Evolutionary conservation across 1,140 invertebrate species (phyloP).

Genomic region (Macrostomum lignano): DNA sequence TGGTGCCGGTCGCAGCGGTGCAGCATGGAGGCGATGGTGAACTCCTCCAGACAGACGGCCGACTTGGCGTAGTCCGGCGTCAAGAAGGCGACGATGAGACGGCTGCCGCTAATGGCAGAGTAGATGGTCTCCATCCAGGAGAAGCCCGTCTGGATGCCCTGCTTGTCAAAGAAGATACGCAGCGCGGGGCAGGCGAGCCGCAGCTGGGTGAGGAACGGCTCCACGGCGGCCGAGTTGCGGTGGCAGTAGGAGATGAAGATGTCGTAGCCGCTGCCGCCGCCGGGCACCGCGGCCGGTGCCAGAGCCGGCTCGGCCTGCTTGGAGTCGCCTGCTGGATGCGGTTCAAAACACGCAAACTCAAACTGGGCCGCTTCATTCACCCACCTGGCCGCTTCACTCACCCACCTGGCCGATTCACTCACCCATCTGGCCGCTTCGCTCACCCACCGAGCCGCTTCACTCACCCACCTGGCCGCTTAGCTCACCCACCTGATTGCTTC

Average conservation of each 20-base stretch:
- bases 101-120: constrained; percentile 12
- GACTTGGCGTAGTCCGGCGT: constrained; percentile 13
- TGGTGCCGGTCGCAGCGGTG: too few species aligned
- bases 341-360: too few species aligned
- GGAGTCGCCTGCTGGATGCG: too few species aligned
- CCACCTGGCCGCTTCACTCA: too few species aligned
- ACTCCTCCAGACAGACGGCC: constrained; percentile 18
- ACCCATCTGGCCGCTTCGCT: too few species aligned
- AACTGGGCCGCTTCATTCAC: too few species aligned
- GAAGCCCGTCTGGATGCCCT: constrained; percentile 15
- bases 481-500: too few species aligned
- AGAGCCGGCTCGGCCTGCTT: too few species aligned
- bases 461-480: too few species aligned
- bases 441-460: too few species aligned
- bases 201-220: constrained; percentile 10
- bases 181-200: constrained; percentile 10
- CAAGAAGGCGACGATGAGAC: constrained; percentile 14
- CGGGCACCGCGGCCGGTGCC: too few species aligned
- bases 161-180: constrained; percentile 18
- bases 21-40: constrained; percentile 14
- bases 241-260: constrained; percentile 22
- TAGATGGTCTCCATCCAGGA: constrained; percentile 19
- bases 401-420: too few species aligned
- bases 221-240: constrained; percentile 11
- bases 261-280: constrained; percentile 11